Evolutionary conservation across 2,797 vertebrate genomes (phyloP).

Genomic region (Lagorchestes hirsutus): DNA sequence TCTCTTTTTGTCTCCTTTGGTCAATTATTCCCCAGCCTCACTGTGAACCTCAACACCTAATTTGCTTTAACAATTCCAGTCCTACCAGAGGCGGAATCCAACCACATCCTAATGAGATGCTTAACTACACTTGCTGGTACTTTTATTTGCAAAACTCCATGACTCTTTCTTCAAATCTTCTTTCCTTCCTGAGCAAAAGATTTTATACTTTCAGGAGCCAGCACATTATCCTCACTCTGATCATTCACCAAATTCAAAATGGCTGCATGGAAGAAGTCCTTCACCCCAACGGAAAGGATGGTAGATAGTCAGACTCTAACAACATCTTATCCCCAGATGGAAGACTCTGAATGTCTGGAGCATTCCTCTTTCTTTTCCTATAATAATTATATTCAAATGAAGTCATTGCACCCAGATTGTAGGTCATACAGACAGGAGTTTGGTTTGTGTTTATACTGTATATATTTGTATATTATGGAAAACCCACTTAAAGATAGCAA

Average conservation of each 20-base stretch:
- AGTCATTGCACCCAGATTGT: background rate
- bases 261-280: background rate
- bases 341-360: background rate
- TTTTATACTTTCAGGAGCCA: background rate
- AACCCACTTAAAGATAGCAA: background rate
- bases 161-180: background rate
- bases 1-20: slow-evolving; percentile 44
- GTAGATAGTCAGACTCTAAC: background rate
- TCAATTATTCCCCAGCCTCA: slow-evolving; percentile 31
- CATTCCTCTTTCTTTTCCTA: background rate
- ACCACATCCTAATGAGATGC: slow-evolving; percentile 58
- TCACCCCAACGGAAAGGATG: rapidly evolving
- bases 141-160: background rate
- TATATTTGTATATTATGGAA: background rate
- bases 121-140: background rate
- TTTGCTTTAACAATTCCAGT: slow-evolving; percentile 38
- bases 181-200: rapidly evolving
- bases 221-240: background rate
- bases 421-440: background rate
- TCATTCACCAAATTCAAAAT: slow-evolving; percentile 44
- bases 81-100: rapidly evolving
- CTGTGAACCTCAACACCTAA: slow-evolving; percentile 50
- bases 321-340: background rate
- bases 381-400: background rate
- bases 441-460: background rate